Base-by-base conservation (phyloP, 1,140 invertebrate genomes). In the Hirudo medicinalis region DNA sequence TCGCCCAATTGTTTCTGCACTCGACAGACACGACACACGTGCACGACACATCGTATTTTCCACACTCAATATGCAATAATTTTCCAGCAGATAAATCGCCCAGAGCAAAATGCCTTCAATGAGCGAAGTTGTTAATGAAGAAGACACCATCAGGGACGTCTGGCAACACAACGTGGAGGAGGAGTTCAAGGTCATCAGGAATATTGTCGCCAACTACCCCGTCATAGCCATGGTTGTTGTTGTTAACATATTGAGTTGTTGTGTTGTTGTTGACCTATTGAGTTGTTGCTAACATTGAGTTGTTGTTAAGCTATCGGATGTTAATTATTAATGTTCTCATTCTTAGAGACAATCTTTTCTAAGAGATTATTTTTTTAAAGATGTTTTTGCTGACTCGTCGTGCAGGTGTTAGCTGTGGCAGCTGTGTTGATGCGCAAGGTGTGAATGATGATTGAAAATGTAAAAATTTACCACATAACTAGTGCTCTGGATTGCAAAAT, bases 191-290 rank as follows among this genome's bases (percentile, higher is more conserved):
- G 53, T 27, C 22, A 54, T 70, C 40, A n/a, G 69, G n/a, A 36
- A 49, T 22, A 70, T 70, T 27, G 53, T 70, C n/a, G 22, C 40
- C 25, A 49, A 70, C n/a, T 70, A 54, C 53, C 69, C 69, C 0
- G 43, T 49, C 69, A 70, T 70, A 22, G 69, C 69, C 29, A 70
- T 70, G 69, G 69, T 70, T n/a, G 49, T 68, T 60, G 36, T 68
- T 25, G 22, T 32, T 68, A n/a, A n/a, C n/a, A n/a, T n/a, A n/a
- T n/a, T n/a, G n/a, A n/a, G 20, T 36, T 68, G 55, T 60, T 60
- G 15, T 27, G 27, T 22, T 27, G 55, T 27, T 63, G 29, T 63
- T 63, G 8, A 63, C 11, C 20, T 63, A 13, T 63, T 25, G 29
- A 32, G 9, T 63, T 22, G 22, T n/a, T 15, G 57, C 8, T 63